These are phyloP conservation scores for Muricea muricata DNA, from an alignment of 92 coral and sea anemone genomes.

Conservation along the genomic window DNA sequence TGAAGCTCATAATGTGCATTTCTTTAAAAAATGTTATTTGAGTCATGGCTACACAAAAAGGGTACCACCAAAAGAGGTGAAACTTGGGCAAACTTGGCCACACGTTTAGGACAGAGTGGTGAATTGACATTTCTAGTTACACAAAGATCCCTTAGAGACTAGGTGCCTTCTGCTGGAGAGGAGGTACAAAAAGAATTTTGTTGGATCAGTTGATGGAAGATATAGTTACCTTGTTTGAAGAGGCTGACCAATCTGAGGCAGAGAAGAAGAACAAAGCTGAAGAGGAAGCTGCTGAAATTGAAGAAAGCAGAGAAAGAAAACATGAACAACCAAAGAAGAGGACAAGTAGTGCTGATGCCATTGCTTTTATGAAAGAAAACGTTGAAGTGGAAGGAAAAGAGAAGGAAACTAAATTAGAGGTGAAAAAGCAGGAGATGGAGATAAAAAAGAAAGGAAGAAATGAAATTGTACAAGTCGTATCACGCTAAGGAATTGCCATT, in stretches of 20 bases:
- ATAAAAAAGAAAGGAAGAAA: slow-evolving; percentile 42
- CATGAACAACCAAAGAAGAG: slow-evolving; percentile 16
- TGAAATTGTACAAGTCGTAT: no score
- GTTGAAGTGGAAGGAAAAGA: slow-evolving; percentile 26
- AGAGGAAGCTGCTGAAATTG: slow-evolving; percentile 35
- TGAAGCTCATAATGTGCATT: slow-evolving; percentile 42
- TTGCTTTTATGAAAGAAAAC: slow-evolving; percentile 62
- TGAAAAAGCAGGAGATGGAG: slow-evolving; percentile 50
- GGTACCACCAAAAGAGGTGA: background rate
- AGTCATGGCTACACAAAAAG: slow-evolving; percentile 42
- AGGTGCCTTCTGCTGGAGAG: slow-evolving; percentile 55
- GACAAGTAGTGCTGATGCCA: slow-evolving; percentile 54
- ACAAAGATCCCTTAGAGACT: slow-evolving; percentile 39
- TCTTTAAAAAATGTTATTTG: slow-evolving; percentile 23
- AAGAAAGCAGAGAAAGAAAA: slow-evolving; percentile 21
- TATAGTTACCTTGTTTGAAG: slow-evolving; percentile 54
- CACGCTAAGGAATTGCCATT: no score
- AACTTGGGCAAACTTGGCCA: slow-evolving; percentile 36
- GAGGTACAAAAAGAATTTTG: slow-evolving; percentile 57
- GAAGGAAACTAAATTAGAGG: slow-evolving; percentile 45
- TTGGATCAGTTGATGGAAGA: slow-evolving; percentile 59
- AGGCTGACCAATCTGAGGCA: slow-evolving; percentile 23
- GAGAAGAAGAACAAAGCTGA: slow-evolving; percentile 18
- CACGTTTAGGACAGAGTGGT: background rate
- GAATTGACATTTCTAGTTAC: slow-evolving; percentile 34